Base-by-base conservation (phyloP, 2,797 vertebrate genomes). In the Parotocinclus haroldoi region DNA sequence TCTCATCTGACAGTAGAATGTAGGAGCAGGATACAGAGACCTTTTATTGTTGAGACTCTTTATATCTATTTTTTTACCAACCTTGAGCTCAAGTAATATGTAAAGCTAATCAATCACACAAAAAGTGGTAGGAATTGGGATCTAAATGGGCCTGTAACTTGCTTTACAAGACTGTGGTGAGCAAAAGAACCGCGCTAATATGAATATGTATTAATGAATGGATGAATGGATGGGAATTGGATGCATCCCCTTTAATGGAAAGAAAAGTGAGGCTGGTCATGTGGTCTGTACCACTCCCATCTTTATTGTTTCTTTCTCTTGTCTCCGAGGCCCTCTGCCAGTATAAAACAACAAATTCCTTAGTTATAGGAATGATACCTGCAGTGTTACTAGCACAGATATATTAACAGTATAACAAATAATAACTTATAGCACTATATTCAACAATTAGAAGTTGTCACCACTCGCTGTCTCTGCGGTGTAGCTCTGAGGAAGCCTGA, bases 1-100 rank as follows among this genome's bases (percentile, higher is more conserved):
- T 94, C 94, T 94, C 94, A 96, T 96, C 92, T 92, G 94, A 98
- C 96, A 96, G 93, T 97, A 98, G 96, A 98, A 98, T 98, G 96
- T 99, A 98, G 96, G 91, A 90, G 92, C 83, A 84, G 87, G 85
- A 75, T 70, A 88, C 91, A 92, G 92, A 92, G 89, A 91, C 84
- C 82, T 88, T 85, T 83, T 89, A 89, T 87, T 87, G 91, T 93
- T 85, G 61, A 91, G 81, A 85, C 82, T 81, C 78, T 79, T 79
- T 74, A n/a, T n/a, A n/a, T n/a, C n/a, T n/a, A 58, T 64, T 71
- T 72, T 81, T 80, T 84, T 57, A 63, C 49, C 59, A 71, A 71
- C 70, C 62, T 73, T 82, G 85, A 89, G 82, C 89, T 89, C 81
- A 83, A 83, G 82, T 72, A 78, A 79, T 81, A 80, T 37, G 53